Percentiles rank a stretch among this genome's conserved stretches.
Evolutionary conservation across 1,140 invertebrate genomes (phyloP).

Genomic region (Charaxes varanes): DNA sequence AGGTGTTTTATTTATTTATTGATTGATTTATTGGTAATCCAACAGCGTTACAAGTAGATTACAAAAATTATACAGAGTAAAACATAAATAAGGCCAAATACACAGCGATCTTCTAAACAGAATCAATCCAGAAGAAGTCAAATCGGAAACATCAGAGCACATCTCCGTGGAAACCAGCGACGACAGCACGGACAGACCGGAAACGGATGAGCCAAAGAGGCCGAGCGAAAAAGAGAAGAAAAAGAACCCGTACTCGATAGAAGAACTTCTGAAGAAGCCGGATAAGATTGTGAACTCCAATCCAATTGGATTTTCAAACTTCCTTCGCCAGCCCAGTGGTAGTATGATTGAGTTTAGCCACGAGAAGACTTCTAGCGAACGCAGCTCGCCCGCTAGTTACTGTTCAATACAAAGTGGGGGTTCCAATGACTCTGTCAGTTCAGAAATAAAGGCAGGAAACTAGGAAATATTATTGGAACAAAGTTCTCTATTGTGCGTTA

Average conservation of each 20-base stretch:
- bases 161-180: constrained; percentile 76
- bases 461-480: too few species aligned
- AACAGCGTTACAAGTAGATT: too few species aligned
- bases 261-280: constrained; percentile 88
- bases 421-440: constrained; percentile 51
- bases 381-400: constrained; percentile 61
- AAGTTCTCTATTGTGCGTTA: too few species aligned
- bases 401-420: constrained; percentile 57
- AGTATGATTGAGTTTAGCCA: constrained; percentile 53
- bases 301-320: constrained; percentile 50
- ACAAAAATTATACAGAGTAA: too few species aligned
- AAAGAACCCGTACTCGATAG: constrained; percentile 89
- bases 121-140: constrained; percentile 58
- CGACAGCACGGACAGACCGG: constrained; percentile 77
- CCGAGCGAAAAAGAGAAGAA: constrained; percentile 77
- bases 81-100: too few species aligned
- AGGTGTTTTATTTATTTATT: too few species aligned
- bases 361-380: constrained; percentile 48
- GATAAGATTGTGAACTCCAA: constrained; percentile 70
- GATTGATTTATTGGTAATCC: too few species aligned
- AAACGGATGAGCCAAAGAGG: constrained; percentile 71
- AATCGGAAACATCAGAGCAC: constrained; percentile 62
- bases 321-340: constrained; percentile 61
- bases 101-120: constrained; percentile 50
- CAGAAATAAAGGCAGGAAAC: constrained; percentile 61